Percentiles rank a stretch among this genome's conserved stretches.
Conservation (phyloP, 2,888 invertebrate genomes). For the Acrocera orbiculus region DNA sequence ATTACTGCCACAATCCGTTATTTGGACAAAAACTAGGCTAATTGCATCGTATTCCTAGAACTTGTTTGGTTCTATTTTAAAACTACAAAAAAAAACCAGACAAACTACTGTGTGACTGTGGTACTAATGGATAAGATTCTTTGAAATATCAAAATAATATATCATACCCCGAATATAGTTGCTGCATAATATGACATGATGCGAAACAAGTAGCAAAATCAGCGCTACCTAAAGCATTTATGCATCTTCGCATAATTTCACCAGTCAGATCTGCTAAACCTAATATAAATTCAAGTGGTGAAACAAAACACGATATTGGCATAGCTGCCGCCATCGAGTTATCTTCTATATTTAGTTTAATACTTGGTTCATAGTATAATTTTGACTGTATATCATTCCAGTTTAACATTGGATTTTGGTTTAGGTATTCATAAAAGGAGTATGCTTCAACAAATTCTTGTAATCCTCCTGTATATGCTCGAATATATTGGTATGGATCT, state of each 20-base stretch:
- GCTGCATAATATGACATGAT: constrained; percentile 52
- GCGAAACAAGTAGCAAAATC: constrained; percentile 53
- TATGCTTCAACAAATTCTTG: constrained; percentile 77
- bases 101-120: too few species aligned
- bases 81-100: too few species aligned
- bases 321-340: constrained; percentile 1
- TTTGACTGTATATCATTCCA: constrained; percentile 40
- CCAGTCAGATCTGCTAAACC: constrained; percentile 79
- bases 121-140: too few species aligned
- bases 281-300: constrained; percentile 43
- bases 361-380: constrained; percentile 29
- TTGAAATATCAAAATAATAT: background rate
- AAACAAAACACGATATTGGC: constrained; percentile 23
- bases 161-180: constrained; percentile 23
- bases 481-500: constrained; percentile 50
- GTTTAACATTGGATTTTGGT: constrained; percentile 38
- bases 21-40: too few species aligned
- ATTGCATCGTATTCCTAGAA: too few species aligned
- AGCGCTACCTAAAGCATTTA: constrained; percentile 62
- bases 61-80: too few species aligned
- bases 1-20: too few species aligned
- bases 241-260: constrained; percentile 77
- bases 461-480: constrained; percentile 46
- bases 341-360: background rate
- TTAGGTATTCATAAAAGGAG: constrained; percentile 55